Evolutionary conservation across 2,888 invertebrate genomes (phyloP), one percentile per base, ranked within the genome.

Genomic region (Lycaena phlaeas): DNA sequence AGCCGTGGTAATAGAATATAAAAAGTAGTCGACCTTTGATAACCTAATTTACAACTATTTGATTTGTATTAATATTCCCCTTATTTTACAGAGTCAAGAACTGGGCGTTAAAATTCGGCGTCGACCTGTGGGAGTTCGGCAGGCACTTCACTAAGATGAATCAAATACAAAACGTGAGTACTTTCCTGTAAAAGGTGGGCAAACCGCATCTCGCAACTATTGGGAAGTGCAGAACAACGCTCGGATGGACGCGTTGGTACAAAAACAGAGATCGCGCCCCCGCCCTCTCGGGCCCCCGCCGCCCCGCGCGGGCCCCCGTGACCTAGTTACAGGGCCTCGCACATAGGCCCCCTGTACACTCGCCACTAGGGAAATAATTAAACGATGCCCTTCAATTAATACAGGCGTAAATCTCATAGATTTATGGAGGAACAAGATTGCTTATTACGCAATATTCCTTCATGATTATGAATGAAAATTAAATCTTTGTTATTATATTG

Each of bases 101-200:
- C 73, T 95, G 95, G 95, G 95, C 95, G 52, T 79, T 95, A 50
- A 93, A 94, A 81, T 95, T 95, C 66, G 95, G 95, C 56, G 93
- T 94, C 51, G 94, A 94, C 78, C 85, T 95, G 51, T 95, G 94
- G 94, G 93, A 94, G 77, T 94, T 93, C 60, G 94, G 94, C 48
- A 87, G 91, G 64, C 92, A 93, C 75, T 91, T 92, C 68, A 95
- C 94, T 11, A 93, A 93, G 86, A 93, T 94, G 91, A 91, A 90
- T 65, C 94, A 94, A 71, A 91, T 94, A 64, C 92, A 93, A 85
- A 90, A 88, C 84, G 94, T 94, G 86, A 92, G 92, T 89, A 65
- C 44, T 43, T 48, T 59, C n/a, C n/a, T n/a, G n/a, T n/a, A n/a
- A n/a, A n/a, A n/a, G n/a, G n/a, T n/a, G n/a, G n/a, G n/a, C n/a